Evolutionary conservation across 1,140 invertebrate genomes (phyloP).

Genomic region (Marisa cornuarietis): DNA sequence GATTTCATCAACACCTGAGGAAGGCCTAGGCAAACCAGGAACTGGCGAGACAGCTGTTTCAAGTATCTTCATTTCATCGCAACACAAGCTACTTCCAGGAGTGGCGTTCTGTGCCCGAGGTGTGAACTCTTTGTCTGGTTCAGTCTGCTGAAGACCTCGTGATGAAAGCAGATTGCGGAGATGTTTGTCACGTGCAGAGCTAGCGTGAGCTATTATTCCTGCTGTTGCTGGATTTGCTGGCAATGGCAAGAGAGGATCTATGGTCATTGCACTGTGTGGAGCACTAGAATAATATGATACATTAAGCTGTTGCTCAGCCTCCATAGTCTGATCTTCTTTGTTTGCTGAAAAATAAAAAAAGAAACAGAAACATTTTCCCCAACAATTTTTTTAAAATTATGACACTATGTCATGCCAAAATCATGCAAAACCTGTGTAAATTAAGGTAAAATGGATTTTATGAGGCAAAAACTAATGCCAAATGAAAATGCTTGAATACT

Average conservation of each 20-base stretch:
- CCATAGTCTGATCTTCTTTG: neutral
- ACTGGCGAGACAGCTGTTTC: neutral
- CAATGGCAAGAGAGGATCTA: slow-evolving; percentile 2
- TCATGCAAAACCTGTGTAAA: too few species aligned
- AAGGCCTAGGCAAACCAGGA: neutral
- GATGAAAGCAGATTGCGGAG: slow-evolving; percentile 30
- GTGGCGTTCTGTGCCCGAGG: neutral
- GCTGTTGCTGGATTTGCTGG: neutral
- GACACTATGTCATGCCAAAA: too few species aligned
- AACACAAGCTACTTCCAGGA: too few species aligned
- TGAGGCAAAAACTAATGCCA: too few species aligned
- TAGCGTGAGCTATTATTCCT: slow-evolving; percentile 3
- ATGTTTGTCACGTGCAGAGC: slow-evolving; percentile 32
- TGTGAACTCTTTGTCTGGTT: slow-evolving; percentile 19
- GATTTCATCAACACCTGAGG: neutral
- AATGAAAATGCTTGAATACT: too few species aligned
- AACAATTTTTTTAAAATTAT: too few species aligned
- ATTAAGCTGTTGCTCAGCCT: neutral
- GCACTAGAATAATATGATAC: neutral
- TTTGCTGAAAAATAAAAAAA: neutral
- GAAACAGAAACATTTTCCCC: neutral
- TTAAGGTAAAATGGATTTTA: too few species aligned
- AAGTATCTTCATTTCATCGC: too few species aligned
- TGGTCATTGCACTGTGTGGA: too few species aligned
- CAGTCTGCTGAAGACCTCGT: slow-evolving; percentile 17